A percentile compares a stretch with the other conserved stretches of the same genome.
Conservation (phyloP, 2,888 invertebrate genomes). For the Teleiodes luculella region DNA sequence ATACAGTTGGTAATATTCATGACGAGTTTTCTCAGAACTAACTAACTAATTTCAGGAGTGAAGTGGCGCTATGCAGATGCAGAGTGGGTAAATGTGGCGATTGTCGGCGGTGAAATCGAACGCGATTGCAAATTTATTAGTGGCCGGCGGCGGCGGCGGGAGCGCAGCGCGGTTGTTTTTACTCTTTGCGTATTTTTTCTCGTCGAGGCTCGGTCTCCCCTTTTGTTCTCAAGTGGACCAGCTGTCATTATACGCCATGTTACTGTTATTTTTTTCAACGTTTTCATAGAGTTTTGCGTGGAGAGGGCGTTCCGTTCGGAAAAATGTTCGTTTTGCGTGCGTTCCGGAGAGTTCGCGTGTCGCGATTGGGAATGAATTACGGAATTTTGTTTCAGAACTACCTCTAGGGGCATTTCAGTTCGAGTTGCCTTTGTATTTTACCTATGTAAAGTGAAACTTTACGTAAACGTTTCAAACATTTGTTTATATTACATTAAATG, state of each 20-base stretch:
- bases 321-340: conserved; percentile 79
- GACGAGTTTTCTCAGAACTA: conserved; percentile 74
- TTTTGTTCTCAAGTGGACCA: conserved; percentile 80
- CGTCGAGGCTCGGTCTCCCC: conserved; percentile 74
- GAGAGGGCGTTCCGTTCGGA: conserved; percentile 75
- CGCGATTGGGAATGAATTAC: conserved; percentile 71
- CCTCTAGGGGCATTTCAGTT: conserved; percentile 47
- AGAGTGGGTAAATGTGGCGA: conserved; percentile 44
- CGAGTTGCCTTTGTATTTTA: conserved; percentile 44
- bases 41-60: conserved; percentile 72
- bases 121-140: conserved; percentile 76
- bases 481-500: too few relatives aligned
- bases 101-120: conserved; percentile 59
- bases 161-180: conserved; percentile 65
- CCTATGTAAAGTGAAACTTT: conserved; percentile 2
- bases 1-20: conserved; percentile 61
- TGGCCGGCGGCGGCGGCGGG: conserved; percentile 45
- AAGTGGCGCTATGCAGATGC: conserved; percentile 37
- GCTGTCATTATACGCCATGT: conserved; percentile 80
- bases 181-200: conserved; percentile 76
- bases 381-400: conserved; percentile 56
- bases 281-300: conserved; percentile 76
- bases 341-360: conserved; percentile 72
- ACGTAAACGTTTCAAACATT: background rate
- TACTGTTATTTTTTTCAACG: conserved; percentile 77